Base-by-base conservation (phyloP, 2,113 vertebrate species). In the Tringa solitaria region DNA sequence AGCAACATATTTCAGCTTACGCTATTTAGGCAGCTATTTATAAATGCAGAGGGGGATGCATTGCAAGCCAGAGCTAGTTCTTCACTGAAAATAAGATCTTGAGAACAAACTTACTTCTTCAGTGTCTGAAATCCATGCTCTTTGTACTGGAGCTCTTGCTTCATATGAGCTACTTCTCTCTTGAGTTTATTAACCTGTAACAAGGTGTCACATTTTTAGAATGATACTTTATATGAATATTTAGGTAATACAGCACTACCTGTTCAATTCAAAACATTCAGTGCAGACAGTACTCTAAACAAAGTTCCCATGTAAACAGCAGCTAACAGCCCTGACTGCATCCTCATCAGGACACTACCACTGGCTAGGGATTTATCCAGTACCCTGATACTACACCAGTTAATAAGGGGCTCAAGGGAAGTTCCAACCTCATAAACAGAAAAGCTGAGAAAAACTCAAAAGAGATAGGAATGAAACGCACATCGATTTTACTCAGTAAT, bases 101-200 rank as follows among this genome's bases (percentile, higher is more conserved):
- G 35, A 60, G 22, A 46, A 79, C n/a, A 82, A 61, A 98, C 99
- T 99, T 97, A 99, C 99, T 99, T 98, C 98, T 98, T 99, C 78
- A 99, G 97, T 5, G 99, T 99, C 97, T 99, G 98, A 73, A 99
- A 99, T 94, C 99, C 99, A 95, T 98, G 99, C 91, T 99, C 99
- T 97, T 99, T 99, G 96, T 98, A 99, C 95, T 98, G 99, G 35
- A 99, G 98, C 94, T 99, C 99, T 86, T 99, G 99, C 90, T 99
- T 99, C 98, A 99, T 99, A 41, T 98, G 99, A 96, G 98, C 98
- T 97, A 99, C 98, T 97, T 99, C 99, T 96, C 99, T 98, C 98
- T 99, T 99, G 96, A 99, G 98, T 96, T 99, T 99, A 97, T 99
- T 99, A 94, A 99, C 99, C 99, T 99, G 85, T 23, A 93, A 77